phyloP scores from a whole-genome alignment of 92 coral and sea anemone species.

The Pocillopora grandis region DNA sequence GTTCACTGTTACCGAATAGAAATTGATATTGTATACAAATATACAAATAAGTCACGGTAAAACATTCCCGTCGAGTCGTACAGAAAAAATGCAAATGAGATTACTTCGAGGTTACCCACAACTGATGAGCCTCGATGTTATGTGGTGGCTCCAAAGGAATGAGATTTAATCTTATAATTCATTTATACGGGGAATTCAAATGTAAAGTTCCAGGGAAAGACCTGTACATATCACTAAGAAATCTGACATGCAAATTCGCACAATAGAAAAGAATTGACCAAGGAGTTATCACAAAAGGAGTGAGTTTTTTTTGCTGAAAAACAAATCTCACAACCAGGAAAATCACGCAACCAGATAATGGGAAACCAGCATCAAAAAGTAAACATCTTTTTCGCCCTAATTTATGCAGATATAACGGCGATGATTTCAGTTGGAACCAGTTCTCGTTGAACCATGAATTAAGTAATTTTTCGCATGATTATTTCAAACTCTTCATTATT shows the following conservation, averaged over 20 bases:
- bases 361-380: slow-evolving; percentile 23
- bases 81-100: slow-evolving; percentile 26
- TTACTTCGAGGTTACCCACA: slow-evolving; percentile 23
- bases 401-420: not conserved
- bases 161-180: not conserved
- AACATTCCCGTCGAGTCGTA: not conserved
- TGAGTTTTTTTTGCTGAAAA: not conserved
- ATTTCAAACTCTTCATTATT: not conserved
- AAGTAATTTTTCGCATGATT: no score
- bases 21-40: not conserved
- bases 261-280: no score
- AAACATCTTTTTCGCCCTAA: not conserved
- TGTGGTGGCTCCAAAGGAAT: not conserved
- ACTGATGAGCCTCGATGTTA: not conserved
- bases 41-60: not conserved
- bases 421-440: not conserved
- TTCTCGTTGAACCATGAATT: no score
- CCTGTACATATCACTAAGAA: no score
- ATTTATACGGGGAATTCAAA: no score
- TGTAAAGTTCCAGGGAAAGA: no score
- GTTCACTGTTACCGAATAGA: slow-evolving; percentile 22
- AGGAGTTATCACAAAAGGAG: not conserved
- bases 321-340: slow-evolving; percentile 9
- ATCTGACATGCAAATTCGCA: no score
- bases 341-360: slow-evolving; percentile 2